Conservation (phyloP, 2,797 vertebrate species). For the Scleropages formosus region DNA sequence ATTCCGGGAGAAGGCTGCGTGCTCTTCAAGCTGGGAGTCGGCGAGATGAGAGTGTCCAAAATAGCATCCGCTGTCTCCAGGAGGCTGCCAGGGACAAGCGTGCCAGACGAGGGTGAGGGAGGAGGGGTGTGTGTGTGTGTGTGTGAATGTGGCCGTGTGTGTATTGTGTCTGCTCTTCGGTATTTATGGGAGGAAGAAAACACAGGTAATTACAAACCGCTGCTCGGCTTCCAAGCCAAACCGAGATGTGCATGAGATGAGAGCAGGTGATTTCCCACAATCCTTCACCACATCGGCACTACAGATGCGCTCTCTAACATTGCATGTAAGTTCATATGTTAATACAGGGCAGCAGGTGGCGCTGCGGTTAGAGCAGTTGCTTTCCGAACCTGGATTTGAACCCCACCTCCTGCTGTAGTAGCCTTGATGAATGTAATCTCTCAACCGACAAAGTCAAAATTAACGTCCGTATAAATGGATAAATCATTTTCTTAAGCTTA, state of each 20-base stretch:
- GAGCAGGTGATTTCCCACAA: no score
- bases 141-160: constrained; percentile 12
- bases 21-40: constrained; percentile 11
- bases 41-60: neutral
- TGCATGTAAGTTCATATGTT: no score
- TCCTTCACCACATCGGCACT: no score
- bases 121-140: neutral
- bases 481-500: no score
- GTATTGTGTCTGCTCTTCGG: constrained; percentile 6
- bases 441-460: no score
- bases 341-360: no score
- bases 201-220: constrained; percentile 6
- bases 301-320: no score
- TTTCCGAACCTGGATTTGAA: no score
- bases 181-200: neutral
- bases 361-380: no score
- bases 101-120: neutral
- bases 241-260: neutral
- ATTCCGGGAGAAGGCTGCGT: constrained; percentile 21
- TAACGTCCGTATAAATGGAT: no score
- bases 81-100: constrained; percentile 21
- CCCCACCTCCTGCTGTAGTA: no score
- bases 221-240: constrained; percentile 7
- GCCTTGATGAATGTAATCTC: no score
- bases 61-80: neutral